Base-by-base conservation (phyloP, 2,797 vertebrate genomes). In the Rhinichthys osculus region DNA sequence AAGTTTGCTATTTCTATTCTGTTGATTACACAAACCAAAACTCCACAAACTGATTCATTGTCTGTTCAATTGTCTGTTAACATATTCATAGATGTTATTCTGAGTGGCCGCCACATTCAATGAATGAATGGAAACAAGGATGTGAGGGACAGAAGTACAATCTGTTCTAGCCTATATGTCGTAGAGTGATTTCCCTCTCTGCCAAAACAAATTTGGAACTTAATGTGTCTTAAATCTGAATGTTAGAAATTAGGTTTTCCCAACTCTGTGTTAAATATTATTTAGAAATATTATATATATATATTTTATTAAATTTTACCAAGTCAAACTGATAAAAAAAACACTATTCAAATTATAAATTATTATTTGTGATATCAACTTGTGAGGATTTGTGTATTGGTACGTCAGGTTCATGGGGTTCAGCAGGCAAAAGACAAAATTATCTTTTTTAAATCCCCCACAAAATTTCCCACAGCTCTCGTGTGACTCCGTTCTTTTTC, bases 1-100 rank as follows among this genome's bases (percentile, higher is more conserved):
- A 81, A 4, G 27, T 67, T 69, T 72, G n/a, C 85, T 77, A 11
- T 88, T 85, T 89, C 83, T 78, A 0, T 23, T 82, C 13, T 47
- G 27, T 44, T 67, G 47, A 80, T 80, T 50, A 76, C 52, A 52
- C 21, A n/a, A 10, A 66, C 3, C 44, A 14, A 76, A 35, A 76
- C 27, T 50, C 23, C 19, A 77, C 33, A 83, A 14, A 67, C 42
- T 9, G 33, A 50, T 27, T 23, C 11, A 72, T 16, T 50, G 44
- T 66, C 47, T 71, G 23, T 57, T 2, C 23, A 59, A 59, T 50
- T 71, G n/a, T 67, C 30, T 10, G 4, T 62, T 47, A 82, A 62
- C 38, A 73, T 52, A 54, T 27, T 57, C 13, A 52, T 57, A 21
- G 16, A 82, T 10, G 33, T 40, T 35, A 69, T 66, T 81, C 27